Conservation (phyloP, 2,113 vertebrate genomes). For the Sula dactylatra region DNA sequence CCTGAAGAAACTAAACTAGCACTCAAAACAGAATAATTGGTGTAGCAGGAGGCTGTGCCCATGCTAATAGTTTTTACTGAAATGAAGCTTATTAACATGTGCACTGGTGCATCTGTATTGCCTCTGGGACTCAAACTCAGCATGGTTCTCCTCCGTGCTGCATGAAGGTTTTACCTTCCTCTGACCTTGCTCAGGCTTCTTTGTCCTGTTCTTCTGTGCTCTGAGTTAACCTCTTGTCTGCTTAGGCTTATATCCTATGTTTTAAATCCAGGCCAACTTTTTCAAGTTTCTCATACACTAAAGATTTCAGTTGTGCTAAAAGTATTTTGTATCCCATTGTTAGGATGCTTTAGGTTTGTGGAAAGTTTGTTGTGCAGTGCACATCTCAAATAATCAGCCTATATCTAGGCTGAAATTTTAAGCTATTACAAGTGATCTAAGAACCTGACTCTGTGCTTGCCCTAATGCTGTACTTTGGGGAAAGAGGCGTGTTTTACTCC, state of each 20-base stretch:
- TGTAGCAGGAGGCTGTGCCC: conserved; percentile 46
- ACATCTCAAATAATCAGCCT: not conserved
- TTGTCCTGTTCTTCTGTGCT: conserved; percentile 45
- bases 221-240: conserved; percentile 40
- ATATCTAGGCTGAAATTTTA: not conserved
- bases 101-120: conserved; percentile 68
- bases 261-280: not conserved
- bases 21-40: conserved; percentile 38
- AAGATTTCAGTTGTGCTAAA: not conserved
- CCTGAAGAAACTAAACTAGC: conserved; percentile 18
- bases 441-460: not conserved
- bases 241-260: not conserved
- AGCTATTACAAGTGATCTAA: not conserved
- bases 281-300: not conserved
- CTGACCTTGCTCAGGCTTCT: conserved; percentile 58
- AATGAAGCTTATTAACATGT: conserved; percentile 68
- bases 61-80: conserved; percentile 59
- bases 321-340: not conserved
- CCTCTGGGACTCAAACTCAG: conserved; percentile 56
- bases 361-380: not conserved
- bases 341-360: not conserved
- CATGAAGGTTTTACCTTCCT: conserved; percentile 58
- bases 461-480: not conserved
- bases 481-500: not conserved
- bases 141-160: not conserved